A percentile compares a stretch with the other conserved stretches of the same genome.
phyloP scores from a whole-genome alignment of 2,888 invertebrate genomes.

The Watsonalla binaria region DNA sequence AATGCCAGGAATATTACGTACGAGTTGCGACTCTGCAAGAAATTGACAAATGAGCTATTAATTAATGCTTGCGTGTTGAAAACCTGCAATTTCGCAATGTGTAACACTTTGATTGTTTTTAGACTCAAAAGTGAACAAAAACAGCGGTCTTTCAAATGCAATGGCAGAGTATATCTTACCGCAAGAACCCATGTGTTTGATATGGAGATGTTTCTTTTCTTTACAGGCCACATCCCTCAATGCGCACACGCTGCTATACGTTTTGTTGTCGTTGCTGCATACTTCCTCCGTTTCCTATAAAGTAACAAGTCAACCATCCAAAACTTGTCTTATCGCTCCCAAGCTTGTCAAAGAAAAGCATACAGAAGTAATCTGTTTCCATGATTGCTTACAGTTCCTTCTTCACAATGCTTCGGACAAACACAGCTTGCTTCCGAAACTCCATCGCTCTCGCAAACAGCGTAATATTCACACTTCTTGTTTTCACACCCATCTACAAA shows the following conservation, averaged over 20 bases:
- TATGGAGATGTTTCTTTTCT: slow-evolving; percentile 83
- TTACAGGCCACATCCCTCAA: slow-evolving; percentile 88
- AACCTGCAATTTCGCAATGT: too few relatives aligned
- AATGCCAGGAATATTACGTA: too few relatives aligned
- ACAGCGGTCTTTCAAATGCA: not conserved
- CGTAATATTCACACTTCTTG: slow-evolving; percentile 88
- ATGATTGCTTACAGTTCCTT: slow-evolving; percentile 61
- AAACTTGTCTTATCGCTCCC: too few relatives aligned
- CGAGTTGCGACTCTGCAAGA: too few relatives aligned
- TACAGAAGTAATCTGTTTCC: not conserved
- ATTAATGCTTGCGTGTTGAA: too few relatives aligned
- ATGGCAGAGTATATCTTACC: slow-evolving; percentile 77
- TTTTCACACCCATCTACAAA: slow-evolving; percentile 87
- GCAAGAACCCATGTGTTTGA: slow-evolving; percentile 91
- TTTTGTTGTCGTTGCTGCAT: slow-evolving; percentile 92
- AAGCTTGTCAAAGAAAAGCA: not conserved
- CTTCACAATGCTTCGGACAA: slow-evolving; percentile 80
- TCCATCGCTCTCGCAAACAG: slow-evolving; percentile 84
- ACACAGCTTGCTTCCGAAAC: slow-evolving; percentile 80
- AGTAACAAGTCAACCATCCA: not conserved
- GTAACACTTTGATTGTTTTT: too few relatives aligned
- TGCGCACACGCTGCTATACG: slow-evolving; percentile 92
- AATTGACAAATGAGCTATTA: too few relatives aligned
- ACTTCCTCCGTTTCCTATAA: slow-evolving; percentile 81
- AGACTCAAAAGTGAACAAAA: not conserved